Evolutionary conservation across 2,797 vertebrate genomes (phyloP).

Genomic region (Myotis daubentonii): DNA sequence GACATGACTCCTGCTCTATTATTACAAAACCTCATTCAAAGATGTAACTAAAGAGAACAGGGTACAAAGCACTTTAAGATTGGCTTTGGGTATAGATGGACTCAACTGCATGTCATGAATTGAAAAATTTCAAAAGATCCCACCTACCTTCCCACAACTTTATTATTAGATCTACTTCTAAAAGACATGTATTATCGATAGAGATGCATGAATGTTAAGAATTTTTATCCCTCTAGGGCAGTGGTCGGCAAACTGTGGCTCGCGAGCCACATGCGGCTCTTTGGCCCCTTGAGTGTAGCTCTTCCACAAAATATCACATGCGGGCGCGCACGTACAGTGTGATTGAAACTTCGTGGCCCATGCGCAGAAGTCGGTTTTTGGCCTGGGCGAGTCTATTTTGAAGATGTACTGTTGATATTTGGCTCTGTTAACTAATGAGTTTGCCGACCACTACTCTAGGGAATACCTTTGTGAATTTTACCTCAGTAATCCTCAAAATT

Average conservation of each 20-base stretch:
- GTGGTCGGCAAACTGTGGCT: no score
- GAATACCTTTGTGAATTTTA: background rate
- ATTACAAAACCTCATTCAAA: constrained; percentile 13
- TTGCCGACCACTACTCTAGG: background rate
- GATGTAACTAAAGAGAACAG: background rate
- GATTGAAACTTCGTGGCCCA: no score
- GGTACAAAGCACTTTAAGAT: background rate
- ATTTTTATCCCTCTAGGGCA: background rate
- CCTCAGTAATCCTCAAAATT: background rate
- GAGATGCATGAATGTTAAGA: background rate
- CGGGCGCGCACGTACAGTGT: no score
- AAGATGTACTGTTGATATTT: no score
- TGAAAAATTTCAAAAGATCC: background rate
- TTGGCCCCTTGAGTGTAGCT: no score
- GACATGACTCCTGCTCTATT: background rate
- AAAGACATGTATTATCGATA: background rate
- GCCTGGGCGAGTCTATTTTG: no score
- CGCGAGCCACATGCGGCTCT: no score
- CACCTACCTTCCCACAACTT: background rate
- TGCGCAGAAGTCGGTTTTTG: no score
- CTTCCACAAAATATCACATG: no score
- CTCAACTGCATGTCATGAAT: background rate
- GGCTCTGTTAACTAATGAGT: no score
- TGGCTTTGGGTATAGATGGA: background rate
- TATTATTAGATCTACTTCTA: background rate